These are phyloP conservation scores for Rattus norvegicus DNA, from an alignment of 2,113 vertebrate species.

Conservation along the genomic window DNA sequence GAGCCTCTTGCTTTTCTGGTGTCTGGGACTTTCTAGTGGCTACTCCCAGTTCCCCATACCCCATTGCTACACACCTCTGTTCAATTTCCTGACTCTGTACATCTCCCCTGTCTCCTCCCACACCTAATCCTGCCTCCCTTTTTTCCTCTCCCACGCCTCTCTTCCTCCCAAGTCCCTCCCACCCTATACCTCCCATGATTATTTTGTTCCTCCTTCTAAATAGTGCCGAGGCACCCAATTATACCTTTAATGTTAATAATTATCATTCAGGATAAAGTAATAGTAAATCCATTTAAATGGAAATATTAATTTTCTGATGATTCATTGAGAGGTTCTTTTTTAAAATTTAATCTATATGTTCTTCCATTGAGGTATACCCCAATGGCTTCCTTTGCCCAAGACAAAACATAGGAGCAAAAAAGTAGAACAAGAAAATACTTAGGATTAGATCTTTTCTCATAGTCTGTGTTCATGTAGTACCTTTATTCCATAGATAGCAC, in stretches of 20 bases:
- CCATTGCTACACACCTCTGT: too few species aligned
- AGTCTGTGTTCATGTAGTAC: neutral
- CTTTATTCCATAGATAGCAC: neutral
- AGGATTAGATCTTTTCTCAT: neutral
- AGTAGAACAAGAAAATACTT: neutral
- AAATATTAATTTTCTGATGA: neutral
- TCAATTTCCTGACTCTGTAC: too few species aligned
- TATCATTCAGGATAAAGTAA: conserved; percentile 10
- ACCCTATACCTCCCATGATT: too few species aligned
- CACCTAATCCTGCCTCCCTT: too few species aligned
- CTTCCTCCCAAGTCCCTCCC: too few species aligned
- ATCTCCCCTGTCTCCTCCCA: too few species aligned
- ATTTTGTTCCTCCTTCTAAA: too few species aligned
- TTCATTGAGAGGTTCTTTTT: neutral
- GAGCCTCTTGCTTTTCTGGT: too few species aligned
- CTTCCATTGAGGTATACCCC: neutral
- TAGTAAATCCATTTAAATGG: conserved; percentile 40
- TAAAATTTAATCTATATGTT: neutral
- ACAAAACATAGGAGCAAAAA: neutral
- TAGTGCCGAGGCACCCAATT: too few species aligned
- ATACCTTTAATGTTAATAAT: conserved; percentile 3
- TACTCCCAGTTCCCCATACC: too few species aligned
- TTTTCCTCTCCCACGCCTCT: too few species aligned
- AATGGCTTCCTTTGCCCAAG: neutral
- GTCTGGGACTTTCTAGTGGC: too few species aligned